phyloP scores from a whole-genome alignment of 2,113 vertebrate species.

The Serinus canaria region DNA sequence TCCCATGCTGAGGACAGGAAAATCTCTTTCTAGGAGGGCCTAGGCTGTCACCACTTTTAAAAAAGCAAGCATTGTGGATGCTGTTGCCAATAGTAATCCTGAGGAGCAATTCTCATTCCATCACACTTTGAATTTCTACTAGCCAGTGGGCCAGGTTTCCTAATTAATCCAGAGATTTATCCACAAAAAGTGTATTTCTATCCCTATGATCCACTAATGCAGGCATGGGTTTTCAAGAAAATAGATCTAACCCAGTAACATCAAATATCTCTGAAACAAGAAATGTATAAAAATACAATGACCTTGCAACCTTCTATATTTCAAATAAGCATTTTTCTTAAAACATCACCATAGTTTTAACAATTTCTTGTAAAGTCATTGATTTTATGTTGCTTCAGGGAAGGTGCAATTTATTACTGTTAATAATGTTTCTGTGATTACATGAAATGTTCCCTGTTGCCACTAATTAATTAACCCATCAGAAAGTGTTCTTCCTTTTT shows the following conservation, averaged over 20 bases:
- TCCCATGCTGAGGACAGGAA: not conserved
- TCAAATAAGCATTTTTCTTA: not conserved
- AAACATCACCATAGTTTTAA: not conserved
- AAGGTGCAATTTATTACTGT: not conserved
- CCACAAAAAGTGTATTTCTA: not conserved
- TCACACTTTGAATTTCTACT: not conserved
- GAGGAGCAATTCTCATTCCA: not conserved
- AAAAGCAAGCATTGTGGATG: not conserved
- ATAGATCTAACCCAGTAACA: not conserved
- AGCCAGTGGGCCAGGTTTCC: not conserved
- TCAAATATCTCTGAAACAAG: not conserved
- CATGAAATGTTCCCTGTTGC: not conserved
- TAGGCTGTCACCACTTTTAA: not conserved
- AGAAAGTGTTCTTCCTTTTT: not conserved
- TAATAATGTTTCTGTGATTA: not conserved
- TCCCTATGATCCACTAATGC: not conserved
- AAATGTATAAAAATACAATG: not conserved
- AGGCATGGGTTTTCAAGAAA: not conserved
- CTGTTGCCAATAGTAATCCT: not conserved
- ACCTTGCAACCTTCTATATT: not conserved
- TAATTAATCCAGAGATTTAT: not conserved
- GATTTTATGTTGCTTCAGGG: constrained; percentile 14
- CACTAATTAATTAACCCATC: constrained; percentile 11
- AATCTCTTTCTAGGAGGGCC: not conserved
- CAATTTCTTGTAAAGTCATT: constrained; percentile 18